These are phyloP conservation scores for Gymnoscelis rufifasciata DNA, from an alignment of 2,888 invertebrate species.

Conservation along the genomic window DNA sequence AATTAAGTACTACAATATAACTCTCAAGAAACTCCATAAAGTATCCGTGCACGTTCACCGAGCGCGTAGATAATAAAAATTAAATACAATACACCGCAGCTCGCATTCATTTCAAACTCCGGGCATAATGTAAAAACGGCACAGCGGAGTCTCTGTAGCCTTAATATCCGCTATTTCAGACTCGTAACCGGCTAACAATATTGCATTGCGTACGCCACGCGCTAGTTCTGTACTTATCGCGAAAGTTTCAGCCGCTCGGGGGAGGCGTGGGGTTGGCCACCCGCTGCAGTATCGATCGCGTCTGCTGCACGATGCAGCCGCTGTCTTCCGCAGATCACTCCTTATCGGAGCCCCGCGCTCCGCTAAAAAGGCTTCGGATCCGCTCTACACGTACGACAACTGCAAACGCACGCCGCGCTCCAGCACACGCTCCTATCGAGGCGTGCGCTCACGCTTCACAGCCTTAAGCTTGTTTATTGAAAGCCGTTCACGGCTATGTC, in stretches of 20 bases:
- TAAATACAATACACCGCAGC: slow-evolving; percentile 60
- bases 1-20: too few relatives aligned
- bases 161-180: slow-evolving; percentile 77
- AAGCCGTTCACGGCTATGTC: slow-evolving; percentile 44
- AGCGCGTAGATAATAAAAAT: slow-evolving; percentile 50
- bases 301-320: slow-evolving; percentile 71
- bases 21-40: neutral
- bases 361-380: slow-evolving; percentile 62
- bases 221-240: slow-evolving; percentile 78
- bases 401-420: slow-evolving; percentile 50
- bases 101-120: slow-evolving; percentile 64
- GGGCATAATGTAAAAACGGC: slow-evolving; percentile 67
- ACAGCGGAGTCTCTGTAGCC: slow-evolving; percentile 63
- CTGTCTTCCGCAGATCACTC: slow-evolving; percentile 77
- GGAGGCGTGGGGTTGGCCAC: slow-evolving; percentile 31
- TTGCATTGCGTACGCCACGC: slow-evolving; percentile 78
- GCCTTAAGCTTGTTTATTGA: slow-evolving; percentile 57
- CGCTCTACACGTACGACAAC: slow-evolving; percentile 31
- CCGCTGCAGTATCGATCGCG: slow-evolving; percentile 75
- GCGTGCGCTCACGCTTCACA: slow-evolving; percentile 50
- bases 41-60: slow-evolving; percentile 13
- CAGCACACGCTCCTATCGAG: slow-evolving; percentile 40
- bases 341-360: slow-evolving; percentile 63
- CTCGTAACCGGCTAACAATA: slow-evolving; percentile 77
- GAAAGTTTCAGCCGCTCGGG: slow-evolving; percentile 71